These are phyloP conservation scores for Ellobium chinense DNA, from an alignment of 2,888 invertebrate species.

Conservation along the genomic window DNA sequence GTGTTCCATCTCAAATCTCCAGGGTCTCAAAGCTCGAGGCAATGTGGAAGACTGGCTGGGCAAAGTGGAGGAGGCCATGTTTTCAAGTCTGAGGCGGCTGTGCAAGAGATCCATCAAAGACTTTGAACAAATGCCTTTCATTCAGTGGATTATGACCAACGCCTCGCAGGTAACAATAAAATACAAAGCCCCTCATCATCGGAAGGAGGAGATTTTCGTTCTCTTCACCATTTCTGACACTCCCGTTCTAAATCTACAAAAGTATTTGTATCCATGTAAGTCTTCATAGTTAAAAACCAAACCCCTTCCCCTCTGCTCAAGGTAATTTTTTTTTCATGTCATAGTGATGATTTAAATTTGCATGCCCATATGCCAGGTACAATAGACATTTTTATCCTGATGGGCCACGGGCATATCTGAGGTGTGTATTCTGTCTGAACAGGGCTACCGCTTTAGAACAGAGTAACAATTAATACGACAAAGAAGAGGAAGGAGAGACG, in stretches of 20 bases:
- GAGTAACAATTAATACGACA: too few species aligned
- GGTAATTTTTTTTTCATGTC: too few species aligned
- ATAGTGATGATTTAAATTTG: too few species aligned
- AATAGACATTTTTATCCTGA: too few species aligned
- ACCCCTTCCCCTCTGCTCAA: too few species aligned
- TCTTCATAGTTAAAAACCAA: background rate
- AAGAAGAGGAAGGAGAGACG: too few species aligned
- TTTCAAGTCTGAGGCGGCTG: conserved; percentile 86
- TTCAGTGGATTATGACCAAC: conserved; percentile 87
- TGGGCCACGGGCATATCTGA: too few species aligned
- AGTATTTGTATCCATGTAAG: too few species aligned
- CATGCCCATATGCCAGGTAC: too few species aligned
- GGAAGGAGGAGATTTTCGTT: background rate
- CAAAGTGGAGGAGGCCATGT: conserved; percentile 95
- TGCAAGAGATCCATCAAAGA: conserved; percentile 88
- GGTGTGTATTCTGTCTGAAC: too few species aligned
- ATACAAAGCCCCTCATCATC: background rate
- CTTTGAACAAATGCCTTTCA: conserved; percentile 83
- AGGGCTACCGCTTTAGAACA: too few species aligned
- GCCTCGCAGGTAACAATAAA: conserved; percentile 87
- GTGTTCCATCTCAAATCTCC: background rate
- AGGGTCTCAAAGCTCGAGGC: conserved; percentile 82
- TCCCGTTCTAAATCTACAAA: background rate
- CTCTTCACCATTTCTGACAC: background rate
- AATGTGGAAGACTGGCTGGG: conserved; percentile 95